Base-by-base conservation (phyloP, 2,797 vertebrate genomes). In the Acrossocheilus fasciatus region DNA sequence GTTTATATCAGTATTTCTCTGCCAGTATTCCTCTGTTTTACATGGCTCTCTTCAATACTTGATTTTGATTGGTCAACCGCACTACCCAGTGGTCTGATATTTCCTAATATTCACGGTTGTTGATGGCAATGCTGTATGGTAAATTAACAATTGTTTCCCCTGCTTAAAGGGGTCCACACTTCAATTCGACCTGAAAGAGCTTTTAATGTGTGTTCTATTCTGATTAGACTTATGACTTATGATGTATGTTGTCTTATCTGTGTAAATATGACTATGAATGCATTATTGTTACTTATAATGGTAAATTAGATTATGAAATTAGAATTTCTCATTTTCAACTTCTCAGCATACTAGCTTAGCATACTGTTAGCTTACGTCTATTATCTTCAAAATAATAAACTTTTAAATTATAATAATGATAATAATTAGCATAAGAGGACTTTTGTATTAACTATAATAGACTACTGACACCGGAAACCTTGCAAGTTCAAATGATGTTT, bases 11-110 rank as follows among this genome's bases (percentile, higher is more conserved):
- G 50, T 4, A 26, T 50, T 62, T n/a, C 57, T 72, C 64, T 73
- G n/a, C 34, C 84, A 78, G 69, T 62, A 20, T 15, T 34, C 77
- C 50, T 82, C 39, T 66, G 39, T 66, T 86, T 57, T 73, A 78
- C 70, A 82, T 66, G 39, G 36, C 36, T 62, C 3, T 76, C 26
- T 30, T 50, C 4, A 52, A 52, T 34, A 74, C 66, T 54, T 85
- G 73, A 39, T 57, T 57, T 34, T 15, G 34, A 39, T n/a, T 57
- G 18, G 75, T 57, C 50, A 77, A 4, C 23, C 0, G 1, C 12
- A 4, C 6, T 14, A 77, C 36, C 34, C 75, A 77, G 12, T 14
- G 3, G 34, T 77, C 34, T 77, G 52, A 77, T 50, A 50, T 74
- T 74, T 76, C 18, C 50, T 54, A 76, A 76, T 77, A 77, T 39